Evolutionary conservation across 2,113 vertebrate genomes (phyloP), one percentile per base, ranked within the genome.

Genomic region (Psettodes erumei): DNA sequence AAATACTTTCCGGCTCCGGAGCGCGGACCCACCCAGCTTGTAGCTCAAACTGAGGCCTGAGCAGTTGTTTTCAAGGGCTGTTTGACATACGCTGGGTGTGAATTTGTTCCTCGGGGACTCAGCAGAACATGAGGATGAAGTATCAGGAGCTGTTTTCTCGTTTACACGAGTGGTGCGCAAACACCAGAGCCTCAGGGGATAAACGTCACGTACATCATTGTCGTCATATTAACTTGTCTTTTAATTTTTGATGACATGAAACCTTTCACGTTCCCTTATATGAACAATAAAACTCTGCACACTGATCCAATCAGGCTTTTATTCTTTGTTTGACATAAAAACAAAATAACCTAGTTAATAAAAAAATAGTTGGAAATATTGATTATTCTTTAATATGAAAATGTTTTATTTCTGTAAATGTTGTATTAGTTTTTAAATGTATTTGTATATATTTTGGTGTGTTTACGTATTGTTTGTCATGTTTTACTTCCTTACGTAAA

Each of bases 1-100:
- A 84, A 88, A 87, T 75, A 77, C 87, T 87, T 83, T 90, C 86
- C 82, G 56, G 86, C 68, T 81, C 60, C 25, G 50, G 70, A 66
- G 74, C 30, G 63, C 9, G 60, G 63, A 55, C 59, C 82, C 84
- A 78, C 84, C 84, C 82, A 71, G 54, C 60, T 75, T 18, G 69
- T 69, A 33, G n/a, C 70, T 84, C 47, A 58, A 40, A 55, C 28
- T 37, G n/a, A 77, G 60, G 65, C 77, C 45, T 1, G 53, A 45
- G 71, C 65, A 25, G 62, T 72, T 73, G 35, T 70, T 73, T 79
- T 82, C 45, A 59, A 82, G 73, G 64, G 32, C 59, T 53, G 63
- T 79, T 88, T 81, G 84, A 86, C 83, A 80, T 54, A 38, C 8
- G 27, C 66, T 63, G 74, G 73, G 81, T 33, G 67, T 82, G 35